These are phyloP conservation scores for Tenthredo scrophulariae DNA, from an alignment of 2,888 invertebrate genomes.

Conservation along the genomic window DNA sequence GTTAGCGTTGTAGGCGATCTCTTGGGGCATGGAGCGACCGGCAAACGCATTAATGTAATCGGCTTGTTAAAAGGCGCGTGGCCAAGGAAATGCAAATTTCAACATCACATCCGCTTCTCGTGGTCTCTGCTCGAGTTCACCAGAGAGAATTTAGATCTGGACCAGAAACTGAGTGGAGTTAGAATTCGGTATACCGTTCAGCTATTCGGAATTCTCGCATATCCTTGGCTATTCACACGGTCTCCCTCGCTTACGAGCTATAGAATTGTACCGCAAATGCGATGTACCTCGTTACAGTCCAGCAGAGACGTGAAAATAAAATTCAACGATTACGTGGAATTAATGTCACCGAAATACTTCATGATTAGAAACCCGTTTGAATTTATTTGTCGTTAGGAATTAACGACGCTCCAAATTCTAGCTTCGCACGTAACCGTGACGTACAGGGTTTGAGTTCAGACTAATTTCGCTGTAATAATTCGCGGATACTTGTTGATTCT, in stretches of 20 bases:
- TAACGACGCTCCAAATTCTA: not conserved
- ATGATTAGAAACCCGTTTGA: no score
- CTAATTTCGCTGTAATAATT: not conserved
- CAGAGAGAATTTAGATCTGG: slow-evolving; percentile 24
- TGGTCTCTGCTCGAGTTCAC: slow-evolving; percentile 19
- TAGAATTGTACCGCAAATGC: slow-evolving; percentile 17
- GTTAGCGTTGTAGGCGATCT: slow-evolving; percentile 56
- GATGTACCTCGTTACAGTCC: not conserved
- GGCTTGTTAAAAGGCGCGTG: slow-evolving; percentile 54
- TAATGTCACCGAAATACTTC: not conserved
- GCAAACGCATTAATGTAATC: slow-evolving; percentile 50
- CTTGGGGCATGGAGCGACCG: slow-evolving; percentile 23
- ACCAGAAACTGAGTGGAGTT: slow-evolving; percentile 24
- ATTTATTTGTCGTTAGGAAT: not conserved
- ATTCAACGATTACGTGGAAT: not conserved
- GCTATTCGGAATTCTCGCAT: slow-evolving; percentile 30
- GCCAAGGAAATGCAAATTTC: slow-evolving; percentile 54
- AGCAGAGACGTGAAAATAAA: not conserved
- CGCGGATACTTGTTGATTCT: not conserved
- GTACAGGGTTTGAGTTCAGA: not conserved
- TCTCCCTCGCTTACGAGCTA: slow-evolving; percentile 47
- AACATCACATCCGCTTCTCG: slow-evolving; percentile 45
- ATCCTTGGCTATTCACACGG: slow-evolving; percentile 29
- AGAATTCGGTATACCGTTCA: slow-evolving; percentile 30
- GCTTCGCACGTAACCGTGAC: not conserved